Conservation (phyloP, 2,113 vertebrate species). For the Pungitius pungitius region DNA sequence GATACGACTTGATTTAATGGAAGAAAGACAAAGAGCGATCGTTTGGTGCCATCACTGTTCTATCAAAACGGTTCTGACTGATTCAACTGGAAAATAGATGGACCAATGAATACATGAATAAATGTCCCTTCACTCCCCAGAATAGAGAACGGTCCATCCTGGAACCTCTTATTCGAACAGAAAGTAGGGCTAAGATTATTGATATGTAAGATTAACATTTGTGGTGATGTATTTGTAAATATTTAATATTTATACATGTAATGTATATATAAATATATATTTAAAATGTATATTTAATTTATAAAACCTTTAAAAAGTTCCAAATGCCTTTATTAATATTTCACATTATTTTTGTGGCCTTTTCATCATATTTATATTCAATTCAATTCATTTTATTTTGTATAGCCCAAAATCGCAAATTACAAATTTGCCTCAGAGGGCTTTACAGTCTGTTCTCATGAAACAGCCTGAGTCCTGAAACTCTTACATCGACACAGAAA, state of each 20-base stretch:
- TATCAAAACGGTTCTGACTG: conserved; percentile 43
- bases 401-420: too few species aligned
- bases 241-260: too few species aligned
- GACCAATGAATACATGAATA: conserved; percentile 57
- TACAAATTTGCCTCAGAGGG: too few species aligned
- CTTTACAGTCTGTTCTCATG: too few species aligned
- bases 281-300: too few species aligned
- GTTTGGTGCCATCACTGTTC: conserved; percentile 53
- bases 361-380: not conserved
- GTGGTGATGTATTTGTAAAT: too few species aligned
- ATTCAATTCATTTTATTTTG: too few species aligned
- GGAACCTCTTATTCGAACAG: not conserved
- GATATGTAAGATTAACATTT: too few species aligned
- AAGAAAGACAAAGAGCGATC: conserved; percentile 62
- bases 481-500: too few species aligned
- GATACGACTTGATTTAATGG: conserved; percentile 47
- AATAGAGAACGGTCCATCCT: conserved; percentile 36
- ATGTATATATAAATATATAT: too few species aligned
- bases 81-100: conserved; percentile 60
- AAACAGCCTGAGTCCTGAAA: too few species aligned
- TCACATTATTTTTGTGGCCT: not conserved
- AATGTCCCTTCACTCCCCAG: conserved; percentile 25
- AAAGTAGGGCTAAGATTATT: too few species aligned
- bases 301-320: not conserved
- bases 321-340: not conserved